phyloP scores from a whole-genome alignment of 2,113 vertebrate species.

The Synodontis membranacea region DNA sequence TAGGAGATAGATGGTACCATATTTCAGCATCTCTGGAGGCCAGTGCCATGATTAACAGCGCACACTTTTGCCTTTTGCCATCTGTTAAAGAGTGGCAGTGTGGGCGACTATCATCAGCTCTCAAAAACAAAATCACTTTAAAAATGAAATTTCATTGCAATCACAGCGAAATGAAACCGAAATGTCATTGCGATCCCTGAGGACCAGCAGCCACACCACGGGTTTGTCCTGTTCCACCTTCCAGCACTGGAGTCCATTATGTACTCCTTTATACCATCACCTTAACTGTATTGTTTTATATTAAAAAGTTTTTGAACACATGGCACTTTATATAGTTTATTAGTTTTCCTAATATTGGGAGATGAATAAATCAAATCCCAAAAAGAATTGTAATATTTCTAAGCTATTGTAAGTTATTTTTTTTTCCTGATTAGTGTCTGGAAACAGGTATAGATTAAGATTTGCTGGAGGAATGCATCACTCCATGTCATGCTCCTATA shows the following conservation, averaged over 20 bases:
- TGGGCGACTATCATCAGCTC: not conserved
- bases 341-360: not conserved
- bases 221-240: not conserved
- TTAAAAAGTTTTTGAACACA: not conserved
- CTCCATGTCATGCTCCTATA: too few relatives aligned
- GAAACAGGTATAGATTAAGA: too few relatives aligned
- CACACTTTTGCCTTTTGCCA: not conserved
- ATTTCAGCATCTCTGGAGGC: slow-evolving; percentile 11
- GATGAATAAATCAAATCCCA: too few relatives aligned
- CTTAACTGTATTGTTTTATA: not conserved
- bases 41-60: not conserved
- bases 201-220: not conserved
- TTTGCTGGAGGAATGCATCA: too few relatives aligned
- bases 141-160: not conserved
- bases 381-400: too few relatives aligned
- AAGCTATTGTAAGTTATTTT: not conserved
- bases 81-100: not conserved
- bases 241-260: not conserved
- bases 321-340: not conserved
- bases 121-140: not conserved
- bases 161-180: not conserved
- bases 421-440: not conserved
- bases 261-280: not conserved
- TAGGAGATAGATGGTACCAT: not conserved
- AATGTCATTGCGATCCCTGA: not conserved